phyloP scores from a whole-genome alignment of 2,888 invertebrate species.

The Steromphala cineraria region DNA sequence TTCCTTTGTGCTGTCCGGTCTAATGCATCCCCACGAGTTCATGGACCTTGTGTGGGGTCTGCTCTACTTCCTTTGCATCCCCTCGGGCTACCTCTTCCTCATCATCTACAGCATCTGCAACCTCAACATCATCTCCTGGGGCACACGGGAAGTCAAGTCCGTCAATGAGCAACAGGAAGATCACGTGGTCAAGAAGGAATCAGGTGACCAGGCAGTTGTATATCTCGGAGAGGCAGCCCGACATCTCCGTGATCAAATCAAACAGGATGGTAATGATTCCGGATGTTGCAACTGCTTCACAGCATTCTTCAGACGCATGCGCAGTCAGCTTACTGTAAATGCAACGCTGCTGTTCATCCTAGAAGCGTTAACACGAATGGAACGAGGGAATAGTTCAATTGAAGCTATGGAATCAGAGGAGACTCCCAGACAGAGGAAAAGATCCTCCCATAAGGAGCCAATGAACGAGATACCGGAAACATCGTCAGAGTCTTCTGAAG shows the following conservation, averaged over 20 bases:
- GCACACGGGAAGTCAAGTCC: conserved; percentile 83
- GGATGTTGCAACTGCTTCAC: conserved; percentile 17
- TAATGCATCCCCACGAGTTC: conserved; percentile 91
- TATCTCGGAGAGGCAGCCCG: conserved; percentile 28
- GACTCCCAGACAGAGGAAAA: background rate
- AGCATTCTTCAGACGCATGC: conserved; percentile 29
- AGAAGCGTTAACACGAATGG: conserved; percentile 24
- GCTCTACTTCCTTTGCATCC: conserved; percentile 91
- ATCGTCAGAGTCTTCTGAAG: background rate
- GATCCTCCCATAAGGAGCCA: background rate
- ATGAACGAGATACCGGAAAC: background rate
- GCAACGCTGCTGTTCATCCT: conserved; percentile 32
- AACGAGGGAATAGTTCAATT: background rate
- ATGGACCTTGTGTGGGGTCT: conserved; percentile 80
- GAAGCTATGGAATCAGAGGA: background rate
- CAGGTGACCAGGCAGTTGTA: conserved; percentile 7
- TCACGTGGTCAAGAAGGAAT: conserved; percentile 1
- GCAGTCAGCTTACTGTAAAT: conserved; percentile 24
- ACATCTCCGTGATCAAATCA: conserved; percentile 12
- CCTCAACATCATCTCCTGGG: conserved; percentile 94
- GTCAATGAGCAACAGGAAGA: conserved; percentile 28
- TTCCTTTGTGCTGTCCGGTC: conserved; percentile 90
- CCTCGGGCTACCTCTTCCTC: conserved; percentile 93
- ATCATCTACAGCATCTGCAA: conserved; percentile 94
- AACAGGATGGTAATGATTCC: conserved; percentile 20